These are phyloP conservation scores for Nasonia giraulti DNA, from an alignment of 1,140 invertebrate genomes.

Conservation along the genomic window DNA sequence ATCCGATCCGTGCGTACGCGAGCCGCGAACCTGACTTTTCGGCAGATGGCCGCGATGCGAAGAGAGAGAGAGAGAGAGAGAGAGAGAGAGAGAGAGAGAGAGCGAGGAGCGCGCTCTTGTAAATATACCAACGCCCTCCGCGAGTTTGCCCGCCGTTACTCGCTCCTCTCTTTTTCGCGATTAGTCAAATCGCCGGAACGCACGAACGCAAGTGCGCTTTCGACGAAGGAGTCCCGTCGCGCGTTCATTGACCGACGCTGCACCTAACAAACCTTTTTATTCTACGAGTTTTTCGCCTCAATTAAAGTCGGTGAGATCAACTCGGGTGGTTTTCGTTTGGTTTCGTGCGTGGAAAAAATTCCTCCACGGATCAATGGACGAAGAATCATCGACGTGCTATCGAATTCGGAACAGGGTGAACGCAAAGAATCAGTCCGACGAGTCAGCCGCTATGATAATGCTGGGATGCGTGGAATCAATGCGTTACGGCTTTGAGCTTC, in stretches of 20 bases:
- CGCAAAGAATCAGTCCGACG: background rate
- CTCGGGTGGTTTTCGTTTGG: too few species aligned
- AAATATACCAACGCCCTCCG: background rate
- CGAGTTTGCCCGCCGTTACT: background rate
- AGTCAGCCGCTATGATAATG: too few species aligned
- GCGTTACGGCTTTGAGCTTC: background rate
- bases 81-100: too few species aligned
- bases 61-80: background rate
- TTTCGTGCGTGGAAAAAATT: too few species aligned
- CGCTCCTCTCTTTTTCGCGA: background rate
- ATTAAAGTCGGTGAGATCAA: background rate
- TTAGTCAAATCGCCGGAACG: background rate
- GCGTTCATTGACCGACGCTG: background rate
- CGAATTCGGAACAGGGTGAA: too few species aligned
- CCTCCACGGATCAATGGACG: too few species aligned
- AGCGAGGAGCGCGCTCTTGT: background rate
- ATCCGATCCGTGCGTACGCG: background rate
- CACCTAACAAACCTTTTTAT: background rate
- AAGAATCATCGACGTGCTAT: too few species aligned
- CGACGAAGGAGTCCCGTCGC: background rate
- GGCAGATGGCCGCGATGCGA: background rate
- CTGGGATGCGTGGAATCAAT: background rate
- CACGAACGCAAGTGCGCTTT: background rate
- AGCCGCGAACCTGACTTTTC: background rate
- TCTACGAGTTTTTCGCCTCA: background rate